phyloP scores from a whole-genome alignment of 2,113 vertebrate species.

The Urocitellus parryii region DNA sequence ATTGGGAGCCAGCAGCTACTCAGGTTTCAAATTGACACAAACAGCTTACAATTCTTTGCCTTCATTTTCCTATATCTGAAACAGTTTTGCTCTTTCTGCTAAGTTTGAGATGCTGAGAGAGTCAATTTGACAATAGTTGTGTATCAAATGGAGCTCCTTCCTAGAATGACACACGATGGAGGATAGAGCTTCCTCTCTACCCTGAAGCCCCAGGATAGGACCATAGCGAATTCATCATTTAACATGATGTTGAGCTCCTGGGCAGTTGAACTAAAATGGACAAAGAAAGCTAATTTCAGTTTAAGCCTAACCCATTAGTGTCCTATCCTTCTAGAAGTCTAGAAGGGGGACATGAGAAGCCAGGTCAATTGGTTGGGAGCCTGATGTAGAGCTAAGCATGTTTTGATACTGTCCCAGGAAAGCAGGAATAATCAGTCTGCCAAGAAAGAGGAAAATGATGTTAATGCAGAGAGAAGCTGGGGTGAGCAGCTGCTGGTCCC shows the following conservation, averaged over 20 bases:
- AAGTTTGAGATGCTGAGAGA: background rate
- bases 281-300: background rate
- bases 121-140: background rate
- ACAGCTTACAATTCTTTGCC: background rate
- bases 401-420: background rate
- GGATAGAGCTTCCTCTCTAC: background rate
- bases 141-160: constrained; percentile 16
- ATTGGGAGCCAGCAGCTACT: background rate
- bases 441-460: background rate
- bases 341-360: background rate
- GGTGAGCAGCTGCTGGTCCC: background rate
- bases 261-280: background rate
- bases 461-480: background rate
- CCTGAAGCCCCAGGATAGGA: background rate
- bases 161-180: background rate
- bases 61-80: constrained; percentile 32
- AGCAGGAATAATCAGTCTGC: background rate
- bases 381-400: background rate
- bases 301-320: background rate
- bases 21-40: constrained; percentile 3
- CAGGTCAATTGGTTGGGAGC: background rate
- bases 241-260: background rate
- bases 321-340: background rate
- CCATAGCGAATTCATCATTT: background rate
- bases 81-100: background rate